Conservation (phyloP, 2,797 vertebrate species). For the Hydrophis major region DNA sequence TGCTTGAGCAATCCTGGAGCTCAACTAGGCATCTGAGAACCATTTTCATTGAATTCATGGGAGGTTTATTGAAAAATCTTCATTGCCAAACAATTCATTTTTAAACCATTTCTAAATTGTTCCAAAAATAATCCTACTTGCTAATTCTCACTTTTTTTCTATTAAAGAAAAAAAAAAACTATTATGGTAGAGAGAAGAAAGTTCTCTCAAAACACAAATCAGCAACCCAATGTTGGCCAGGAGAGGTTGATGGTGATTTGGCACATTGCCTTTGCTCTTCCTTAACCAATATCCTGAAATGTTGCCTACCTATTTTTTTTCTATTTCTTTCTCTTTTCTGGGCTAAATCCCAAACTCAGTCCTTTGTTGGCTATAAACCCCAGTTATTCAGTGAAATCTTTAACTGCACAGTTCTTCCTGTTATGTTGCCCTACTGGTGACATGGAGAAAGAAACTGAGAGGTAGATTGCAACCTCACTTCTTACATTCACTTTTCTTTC, state of each 20-base stretch:
- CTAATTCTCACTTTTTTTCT: not conserved
- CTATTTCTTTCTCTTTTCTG: not conserved
- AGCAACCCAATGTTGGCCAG: not conserved
- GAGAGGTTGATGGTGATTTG: not conserved
- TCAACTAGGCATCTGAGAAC: not conserved
- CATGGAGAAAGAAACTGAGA: not conserved
- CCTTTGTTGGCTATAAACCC: not conserved
- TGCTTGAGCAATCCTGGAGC: not conserved
- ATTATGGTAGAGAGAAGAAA: not conserved
- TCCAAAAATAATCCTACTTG: not conserved
- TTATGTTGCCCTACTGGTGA: not conserved
- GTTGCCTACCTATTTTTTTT: not conserved
- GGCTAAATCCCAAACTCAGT: conserved; percentile 16
- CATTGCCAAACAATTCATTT: not conserved
- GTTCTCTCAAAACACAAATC: not conserved
- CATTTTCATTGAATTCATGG: not conserved
- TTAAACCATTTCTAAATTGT: not conserved
- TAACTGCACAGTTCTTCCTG: not conserved
- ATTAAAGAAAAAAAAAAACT: not conserved
- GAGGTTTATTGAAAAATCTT: not conserved
- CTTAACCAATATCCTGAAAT: not conserved
- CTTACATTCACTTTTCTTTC: not conserved
- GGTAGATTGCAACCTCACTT: not conserved
- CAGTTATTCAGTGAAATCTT: not conserved
- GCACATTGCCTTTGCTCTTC: not conserved